A percentile compares a stretch with the other conserved stretches of the same genome.
These are phyloP conservation scores for Syrmaticus mikado DNA, from an alignment of 2,113 vertebrate species.

Conservation along the genomic window DNA sequence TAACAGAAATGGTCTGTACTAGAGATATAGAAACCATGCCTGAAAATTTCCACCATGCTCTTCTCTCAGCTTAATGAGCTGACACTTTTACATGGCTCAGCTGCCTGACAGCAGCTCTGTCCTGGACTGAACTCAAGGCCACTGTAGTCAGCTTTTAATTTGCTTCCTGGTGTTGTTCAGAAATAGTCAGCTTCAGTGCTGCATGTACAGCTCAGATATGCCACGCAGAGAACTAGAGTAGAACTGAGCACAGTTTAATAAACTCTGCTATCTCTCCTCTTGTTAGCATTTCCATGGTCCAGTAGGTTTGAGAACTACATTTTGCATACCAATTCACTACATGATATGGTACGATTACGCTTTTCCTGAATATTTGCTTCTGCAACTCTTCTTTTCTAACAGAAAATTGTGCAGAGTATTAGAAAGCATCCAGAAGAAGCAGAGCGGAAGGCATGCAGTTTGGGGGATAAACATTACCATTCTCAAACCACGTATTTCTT, in stretches of 20 bases:
- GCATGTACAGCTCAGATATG: accelerated
- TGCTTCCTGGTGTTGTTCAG: not conserved
- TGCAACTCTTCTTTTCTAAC: not conserved
- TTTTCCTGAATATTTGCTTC: not conserved
- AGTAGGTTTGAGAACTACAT: not conserved
- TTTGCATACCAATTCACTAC: not conserved
- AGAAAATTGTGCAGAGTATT: not conserved
- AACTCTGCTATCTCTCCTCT: not conserved
- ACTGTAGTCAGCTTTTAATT: not conserved
- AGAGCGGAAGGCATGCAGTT: not conserved
- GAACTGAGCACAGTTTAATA: not conserved
- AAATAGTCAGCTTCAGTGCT: not conserved
- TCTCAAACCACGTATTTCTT: not conserved
- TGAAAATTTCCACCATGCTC: constrained; percentile 5
- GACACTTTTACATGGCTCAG: not conserved
- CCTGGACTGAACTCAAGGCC: not conserved
- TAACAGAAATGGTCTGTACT: not conserved
- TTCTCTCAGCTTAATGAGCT: not conserved
- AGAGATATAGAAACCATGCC: not conserved
- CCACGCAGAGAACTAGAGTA: not conserved
- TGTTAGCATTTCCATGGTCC: not conserved
- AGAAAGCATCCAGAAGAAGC: not conserved
- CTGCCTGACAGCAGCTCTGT: not conserved
- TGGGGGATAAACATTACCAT: not conserved
- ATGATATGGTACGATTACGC: not conserved